Conservation (phyloP, 1,140 invertebrate genomes). For the Gonioctena quinquepunctata region DNA sequence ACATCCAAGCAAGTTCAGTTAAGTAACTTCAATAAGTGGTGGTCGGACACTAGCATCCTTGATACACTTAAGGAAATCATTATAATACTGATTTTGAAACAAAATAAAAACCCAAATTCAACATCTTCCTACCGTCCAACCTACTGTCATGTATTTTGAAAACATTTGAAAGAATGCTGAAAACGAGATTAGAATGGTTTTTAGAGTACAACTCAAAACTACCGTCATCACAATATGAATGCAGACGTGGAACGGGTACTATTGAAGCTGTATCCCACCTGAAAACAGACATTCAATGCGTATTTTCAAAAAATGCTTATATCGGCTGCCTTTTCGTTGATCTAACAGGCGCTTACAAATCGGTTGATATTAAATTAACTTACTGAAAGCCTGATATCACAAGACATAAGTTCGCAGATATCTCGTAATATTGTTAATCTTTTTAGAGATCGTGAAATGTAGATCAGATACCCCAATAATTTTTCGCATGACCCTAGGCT, state of each 20-base stretch:
- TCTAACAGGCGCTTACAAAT: not conserved
- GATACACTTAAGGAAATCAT: not conserved
- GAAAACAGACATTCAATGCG: not conserved
- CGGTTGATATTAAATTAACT: not conserved
- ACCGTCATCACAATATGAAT: not conserved
- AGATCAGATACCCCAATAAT: not conserved
- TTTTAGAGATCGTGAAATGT: not conserved
- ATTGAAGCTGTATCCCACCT: not conserved
- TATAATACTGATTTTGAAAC: too few species aligned
- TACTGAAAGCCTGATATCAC: not conserved
- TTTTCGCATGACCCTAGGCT: too few species aligned
- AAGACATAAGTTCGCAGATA: not conserved
- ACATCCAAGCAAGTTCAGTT: not conserved
- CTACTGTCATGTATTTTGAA: not conserved
- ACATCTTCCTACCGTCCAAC: not conserved
- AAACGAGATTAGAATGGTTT: conserved; percentile 1
- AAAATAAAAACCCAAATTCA: not conserved
- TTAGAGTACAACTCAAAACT: not conserved
- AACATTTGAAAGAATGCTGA: not conserved
- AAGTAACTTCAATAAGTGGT: not conserved
- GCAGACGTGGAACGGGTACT: not conserved
- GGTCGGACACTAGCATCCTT: not conserved
- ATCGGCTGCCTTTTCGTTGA: not conserved
- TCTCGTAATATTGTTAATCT: not conserved
- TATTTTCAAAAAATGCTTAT: not conserved